Evolutionary conservation across 2,888 invertebrate species (phyloP), one percentile per base, ranked within the genome.

Genomic region (Cantharis rustica): DNA sequence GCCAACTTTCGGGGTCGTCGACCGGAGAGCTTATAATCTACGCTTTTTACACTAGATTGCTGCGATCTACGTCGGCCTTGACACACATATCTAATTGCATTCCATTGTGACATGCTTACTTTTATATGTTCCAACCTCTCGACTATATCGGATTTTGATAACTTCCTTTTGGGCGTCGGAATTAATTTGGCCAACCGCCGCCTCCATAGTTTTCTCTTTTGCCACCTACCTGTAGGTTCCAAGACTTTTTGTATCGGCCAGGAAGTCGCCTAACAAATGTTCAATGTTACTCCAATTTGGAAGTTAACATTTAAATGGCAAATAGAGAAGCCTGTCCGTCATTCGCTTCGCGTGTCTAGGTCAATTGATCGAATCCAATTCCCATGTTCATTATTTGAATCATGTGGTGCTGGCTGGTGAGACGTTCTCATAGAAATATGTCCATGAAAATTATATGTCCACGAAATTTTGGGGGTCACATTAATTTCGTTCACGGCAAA

Each of bases 41-140:
- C 64, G 75, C 75, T 77, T 77, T 77, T 77, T 77, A 70, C 77
- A 68, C 73, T 77, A 77, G 71, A 77, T 77, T 77, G 77, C 77
- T 66, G 72, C 74, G 77, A 77, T 75, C 75, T 75, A 75, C 72
- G 75, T 75, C 77, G 77, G 72, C 77, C 77, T 77, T 77, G 77
- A 77, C 77, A 75, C 27, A 77, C 75, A 72, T 75, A 68, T 77
- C 77, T 77, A 75, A 77, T 77, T 77, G 77, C 77, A 77, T 77
- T 77, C 75, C 77, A 77, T 77, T 77, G 77, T 77, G 77, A 71
- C 74, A 77, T 73, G 77, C 77, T 77, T 77, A 77, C 77, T 77
- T 77, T 77, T 77, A 75, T 72, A 68, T 76, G 73, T 62, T 71
- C 68, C 63, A 71, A 63, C 74, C 66, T 69, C 62, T 63, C 63